Percentiles rank a stretch among this genome's conserved stretches.
Evolutionary conservation across 2,797 vertebrate species (phyloP).

Genomic region (Sebastes flavidus): DNA sequence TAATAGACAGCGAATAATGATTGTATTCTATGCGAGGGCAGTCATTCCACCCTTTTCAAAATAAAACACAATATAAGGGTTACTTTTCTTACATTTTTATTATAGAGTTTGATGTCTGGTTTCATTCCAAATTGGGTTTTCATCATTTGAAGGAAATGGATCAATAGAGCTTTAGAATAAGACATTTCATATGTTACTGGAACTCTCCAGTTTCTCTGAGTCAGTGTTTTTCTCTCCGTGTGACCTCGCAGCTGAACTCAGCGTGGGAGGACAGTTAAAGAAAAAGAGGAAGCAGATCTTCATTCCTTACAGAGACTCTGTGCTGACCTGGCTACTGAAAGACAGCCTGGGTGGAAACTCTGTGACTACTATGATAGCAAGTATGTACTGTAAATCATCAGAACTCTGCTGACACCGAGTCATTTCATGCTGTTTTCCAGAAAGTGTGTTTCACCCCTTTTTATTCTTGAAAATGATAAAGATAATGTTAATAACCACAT

Average conservation of each 20-base stretch:
- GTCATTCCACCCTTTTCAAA: neutral
- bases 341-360: conserved; percentile 98
- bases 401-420: neutral
- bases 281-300: conserved; percentile 93
- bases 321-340: conserved; percentile 97
- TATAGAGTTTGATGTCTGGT: neutral
- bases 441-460: neutral
- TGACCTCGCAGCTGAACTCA: conserved; percentile 88
- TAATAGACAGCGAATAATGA: neutral
- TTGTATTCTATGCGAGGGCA: neutral
- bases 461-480: neutral
- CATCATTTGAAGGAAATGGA: neutral
- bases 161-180: neutral
- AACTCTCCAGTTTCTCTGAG: neutral
- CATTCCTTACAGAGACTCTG: conserved; percentile 96
- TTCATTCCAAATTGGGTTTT: neutral
- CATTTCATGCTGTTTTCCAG: neutral
- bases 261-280: conserved; percentile 82
- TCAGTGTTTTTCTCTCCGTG: conserved; percentile 21
- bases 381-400: conserved; percentile 80
- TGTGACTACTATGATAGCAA: conserved; percentile 96
- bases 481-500: neutral
- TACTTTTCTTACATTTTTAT: neutral
- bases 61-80: neutral
- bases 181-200: neutral